Evolutionary conservation across 2,797 vertebrate species (phyloP).

Genomic region (Pangasius larnaudii): DNA sequence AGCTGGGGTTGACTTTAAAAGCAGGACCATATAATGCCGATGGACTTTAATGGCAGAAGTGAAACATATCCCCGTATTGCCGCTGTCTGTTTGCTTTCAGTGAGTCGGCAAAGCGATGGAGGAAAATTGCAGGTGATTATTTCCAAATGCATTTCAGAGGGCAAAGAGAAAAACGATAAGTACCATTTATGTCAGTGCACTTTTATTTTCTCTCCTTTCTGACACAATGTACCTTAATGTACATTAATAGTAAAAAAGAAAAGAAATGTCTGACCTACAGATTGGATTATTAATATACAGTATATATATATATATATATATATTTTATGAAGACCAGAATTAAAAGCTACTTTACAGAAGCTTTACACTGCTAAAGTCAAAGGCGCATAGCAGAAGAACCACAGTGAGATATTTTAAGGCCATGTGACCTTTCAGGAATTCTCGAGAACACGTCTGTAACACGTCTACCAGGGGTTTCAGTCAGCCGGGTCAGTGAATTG

Average conservation of each 20-base stretch:
- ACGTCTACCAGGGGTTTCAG: background rate
- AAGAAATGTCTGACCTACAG: background rate
- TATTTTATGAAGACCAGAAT: background rate
- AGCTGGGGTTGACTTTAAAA: background rate
- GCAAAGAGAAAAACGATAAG: background rate
- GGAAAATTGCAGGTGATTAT: slow-evolving; percentile 49
- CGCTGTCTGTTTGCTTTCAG: slow-evolving; percentile 7
- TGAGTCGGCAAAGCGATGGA: background rate
- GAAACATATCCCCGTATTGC: background rate
- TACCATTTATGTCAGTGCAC: background rate
- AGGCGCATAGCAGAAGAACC: background rate
- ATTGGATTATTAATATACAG: background rate
- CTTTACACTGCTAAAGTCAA: background rate
- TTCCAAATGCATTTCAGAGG: slow-evolving; percentile 32
- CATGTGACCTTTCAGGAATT: slow-evolving; percentile 3
- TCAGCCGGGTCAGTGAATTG: background rate
- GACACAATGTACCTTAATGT: background rate
- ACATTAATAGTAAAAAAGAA: background rate
- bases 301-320: no score
- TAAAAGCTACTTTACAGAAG: background rate
- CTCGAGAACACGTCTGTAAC: background rate
- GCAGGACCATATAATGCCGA: background rate
- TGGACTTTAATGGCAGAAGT: slow-evolving; percentile 14
- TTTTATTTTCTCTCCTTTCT: background rate
- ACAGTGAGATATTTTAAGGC: background rate